Evolutionary conservation across 2,797 vertebrate species (phyloP), one percentile per base, ranked within the genome.

Genomic region (Acestrorhynchus altus): DNA sequence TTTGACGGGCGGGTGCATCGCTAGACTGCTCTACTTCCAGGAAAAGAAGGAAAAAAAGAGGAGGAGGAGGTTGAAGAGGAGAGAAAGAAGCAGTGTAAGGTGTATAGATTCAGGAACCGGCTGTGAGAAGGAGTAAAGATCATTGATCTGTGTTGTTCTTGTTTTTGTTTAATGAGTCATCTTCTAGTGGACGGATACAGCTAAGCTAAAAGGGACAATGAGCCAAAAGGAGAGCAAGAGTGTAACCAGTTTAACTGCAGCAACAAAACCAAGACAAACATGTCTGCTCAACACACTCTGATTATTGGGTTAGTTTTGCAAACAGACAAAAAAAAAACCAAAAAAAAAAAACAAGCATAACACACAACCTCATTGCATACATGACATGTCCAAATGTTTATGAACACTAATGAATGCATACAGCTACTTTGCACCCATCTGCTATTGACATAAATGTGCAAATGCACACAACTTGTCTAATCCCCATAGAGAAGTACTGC

Each of bases 11-110:
- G 85, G 86, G 85, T 92, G 93, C 91, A 89, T 94, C 91, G 92
- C 83, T 89, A 91, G 90, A 88, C 90, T 88, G 87, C 90, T 90
- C 90, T 89, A 90, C 91, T 94, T 94, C 94, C 90, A 90, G 89
- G 93, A 94, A 95, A 81, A 90, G 87, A 90, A 83, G 87, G 90
- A 83, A 83, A 87, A 90, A 89, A 86, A 88, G 87, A 82, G 16
- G 28, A 22, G 35, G 15, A 44, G 35, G 24, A 6, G 46, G 54
- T 44, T 26, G 64, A 40, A 40, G 40, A 61, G 20, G 47, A 57
- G 47, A 68, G 35, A 69, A 26, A 57, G 89, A 88, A 61, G 71
- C 85, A 89, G 88, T 91, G 85, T 90, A 91, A 90, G 24, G 64
- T 28, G 26, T 69, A 90, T 86, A 90, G 93, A 92, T 92, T 92